A percentile compares a stretch with the other conserved stretches of the same genome.
These are phyloP conservation scores for Pseudorhombus dupliciocellatus DNA, from an alignment of 2,113 vertebrate genomes.

Conservation along the genomic window DNA sequence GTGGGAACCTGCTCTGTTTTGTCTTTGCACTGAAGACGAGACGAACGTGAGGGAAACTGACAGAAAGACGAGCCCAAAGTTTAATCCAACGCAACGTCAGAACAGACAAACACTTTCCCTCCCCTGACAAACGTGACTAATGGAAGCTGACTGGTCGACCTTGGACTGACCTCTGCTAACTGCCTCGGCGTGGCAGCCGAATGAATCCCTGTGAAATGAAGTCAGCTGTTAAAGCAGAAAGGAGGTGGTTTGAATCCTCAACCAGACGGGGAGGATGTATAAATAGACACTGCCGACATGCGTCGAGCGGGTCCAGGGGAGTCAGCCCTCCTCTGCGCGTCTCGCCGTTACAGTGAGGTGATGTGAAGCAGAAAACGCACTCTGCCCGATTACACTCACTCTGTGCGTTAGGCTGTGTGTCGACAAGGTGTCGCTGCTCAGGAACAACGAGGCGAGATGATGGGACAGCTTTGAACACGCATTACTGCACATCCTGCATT, in stretches of 20 bases:
- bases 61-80: not conserved
- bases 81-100: not conserved
- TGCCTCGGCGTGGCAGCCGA: constrained; percentile 2
- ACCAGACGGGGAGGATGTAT: constrained; percentile 14
- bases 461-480: not conserved
- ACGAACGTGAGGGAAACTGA: not conserved
- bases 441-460: not conserved
- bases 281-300: constrained; percentile 5
- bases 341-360: not conserved
- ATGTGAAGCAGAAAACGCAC: constrained; percentile 22
- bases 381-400: constrained; percentile 8
- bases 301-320: constrained; percentile 4
- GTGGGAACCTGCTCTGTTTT: not conserved
- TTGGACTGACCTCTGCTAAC: constrained; percentile 1
- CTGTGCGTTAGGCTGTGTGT: not conserved
- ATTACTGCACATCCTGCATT: not conserved
- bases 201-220: not conserved
- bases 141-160: not conserved
- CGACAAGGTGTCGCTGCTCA: not conserved
- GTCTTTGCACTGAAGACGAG: not conserved
- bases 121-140: constrained; percentile 9
- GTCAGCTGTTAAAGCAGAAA: constrained; percentile 17
- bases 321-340: constrained; percentile 13
- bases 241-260: not conserved
- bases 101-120: constrained; percentile 11